These are phyloP conservation scores for Characodon lateralis DNA, from an alignment of 2,797 vertebrate species.

Conservation along the genomic window DNA sequence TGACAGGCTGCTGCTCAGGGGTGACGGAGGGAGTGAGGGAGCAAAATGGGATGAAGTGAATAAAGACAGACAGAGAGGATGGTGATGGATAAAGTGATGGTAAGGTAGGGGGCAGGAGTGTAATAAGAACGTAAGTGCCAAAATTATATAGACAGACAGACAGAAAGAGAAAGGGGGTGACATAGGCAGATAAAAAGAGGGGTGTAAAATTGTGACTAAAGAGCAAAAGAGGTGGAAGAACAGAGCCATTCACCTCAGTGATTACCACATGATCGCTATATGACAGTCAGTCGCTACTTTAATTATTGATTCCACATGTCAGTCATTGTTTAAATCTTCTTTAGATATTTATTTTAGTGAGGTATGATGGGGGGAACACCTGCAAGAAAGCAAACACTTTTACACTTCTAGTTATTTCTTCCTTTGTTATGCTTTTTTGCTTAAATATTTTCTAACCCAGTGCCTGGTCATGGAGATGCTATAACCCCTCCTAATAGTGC, in stretches of 20 bases:
- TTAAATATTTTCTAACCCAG: not conserved
- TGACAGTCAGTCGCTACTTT: constrained; percentile 82
- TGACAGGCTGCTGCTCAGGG: constrained; percentile 64
- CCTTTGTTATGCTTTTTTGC: not conserved
- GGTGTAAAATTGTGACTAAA: constrained; percentile 44
- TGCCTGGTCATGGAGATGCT: constrained; percentile 1
- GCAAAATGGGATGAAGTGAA: constrained; percentile 15
- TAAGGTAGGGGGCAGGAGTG: constrained; percentile 46
- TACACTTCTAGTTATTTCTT: not conserved
- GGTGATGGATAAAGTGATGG: constrained; percentile 25
- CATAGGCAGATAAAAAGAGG: constrained; percentile 17
- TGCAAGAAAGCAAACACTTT: not conserved
- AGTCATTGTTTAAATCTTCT: constrained; percentile 87
- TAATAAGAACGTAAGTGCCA: constrained; percentile 48
- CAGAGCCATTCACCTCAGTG: constrained; percentile 67
- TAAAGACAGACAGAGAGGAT: constrained; percentile 25
- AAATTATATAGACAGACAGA: constrained; percentile 49
- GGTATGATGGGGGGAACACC: constrained; percentile 80
- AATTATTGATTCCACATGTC: constrained; percentile 94
- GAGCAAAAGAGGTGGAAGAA: constrained; percentile 29
- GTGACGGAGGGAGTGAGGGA: constrained; percentile 38
- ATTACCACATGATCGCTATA: constrained; percentile 83
- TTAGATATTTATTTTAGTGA: constrained; percentile 84
- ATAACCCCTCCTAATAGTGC: constrained; percentile 1
- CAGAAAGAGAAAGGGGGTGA: constrained; percentile 15